phyloP scores from a whole-genome alignment of 2,888 invertebrate genomes.

The Agonopterix alstromeriana region DNA sequence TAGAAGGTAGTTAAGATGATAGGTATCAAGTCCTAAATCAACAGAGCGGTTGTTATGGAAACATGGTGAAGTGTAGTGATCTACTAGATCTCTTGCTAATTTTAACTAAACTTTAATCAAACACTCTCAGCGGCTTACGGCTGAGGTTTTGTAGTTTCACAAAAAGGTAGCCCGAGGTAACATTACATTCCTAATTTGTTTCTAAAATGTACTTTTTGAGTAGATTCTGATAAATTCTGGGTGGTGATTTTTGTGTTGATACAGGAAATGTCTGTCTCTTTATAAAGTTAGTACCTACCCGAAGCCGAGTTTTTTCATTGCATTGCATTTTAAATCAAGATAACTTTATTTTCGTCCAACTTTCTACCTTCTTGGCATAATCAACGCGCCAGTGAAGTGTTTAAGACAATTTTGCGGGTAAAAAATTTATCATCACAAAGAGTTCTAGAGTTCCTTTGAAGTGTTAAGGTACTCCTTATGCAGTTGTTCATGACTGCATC shows the following conservation, averaged over 20 bases:
- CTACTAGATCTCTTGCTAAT: constrained; percentile 64
- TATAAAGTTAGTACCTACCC: constrained; percentile 5
- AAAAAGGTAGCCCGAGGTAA: no score
- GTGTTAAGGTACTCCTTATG: constrained; percentile 29
- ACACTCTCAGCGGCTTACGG: constrained; percentile 40
- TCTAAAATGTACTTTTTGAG: no score
- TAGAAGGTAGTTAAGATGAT: constrained; percentile 42
- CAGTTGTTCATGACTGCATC: constrained; percentile 8
- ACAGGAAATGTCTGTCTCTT: neutral
- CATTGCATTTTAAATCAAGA: constrained; percentile 71
- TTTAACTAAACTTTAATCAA: constrained; percentile 61
- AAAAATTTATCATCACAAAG: constrained; percentile 51
- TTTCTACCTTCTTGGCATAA: constrained; percentile 62
- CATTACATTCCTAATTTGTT: no score
- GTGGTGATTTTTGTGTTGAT: neutral
- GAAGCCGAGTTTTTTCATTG: constrained; percentile 51
- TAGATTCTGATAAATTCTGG: no score
- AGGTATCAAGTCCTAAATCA: constrained; percentile 64
- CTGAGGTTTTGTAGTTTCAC: constrained; percentile 15
- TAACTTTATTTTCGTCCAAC: constrained; percentile 64
- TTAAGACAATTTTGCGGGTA: constrained; percentile 59
- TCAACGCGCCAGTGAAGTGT: constrained; percentile 60
- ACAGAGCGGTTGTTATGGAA: constrained; percentile 47
- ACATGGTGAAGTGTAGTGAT: constrained; percentile 57
- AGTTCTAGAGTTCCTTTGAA: constrained; percentile 41